Evolutionary conservation across 2,888 invertebrate genomes (phyloP).

Genomic region (Drosophila subsilvestris): DNA sequence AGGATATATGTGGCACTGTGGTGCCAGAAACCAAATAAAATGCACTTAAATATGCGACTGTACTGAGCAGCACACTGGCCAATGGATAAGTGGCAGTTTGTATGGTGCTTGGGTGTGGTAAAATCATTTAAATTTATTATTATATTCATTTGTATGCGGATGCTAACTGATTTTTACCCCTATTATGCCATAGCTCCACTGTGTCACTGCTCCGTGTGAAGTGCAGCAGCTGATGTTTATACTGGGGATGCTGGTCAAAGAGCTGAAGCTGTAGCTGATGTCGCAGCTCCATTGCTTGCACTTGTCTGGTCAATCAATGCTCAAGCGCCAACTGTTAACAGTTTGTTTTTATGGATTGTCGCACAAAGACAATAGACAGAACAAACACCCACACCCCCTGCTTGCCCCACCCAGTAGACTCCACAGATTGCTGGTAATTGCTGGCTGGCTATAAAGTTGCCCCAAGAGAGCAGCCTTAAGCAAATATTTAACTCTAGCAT

Average conservation of each 20-base stretch:
- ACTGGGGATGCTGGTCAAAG: constrained; percentile 8
- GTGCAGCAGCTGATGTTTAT: constrained; percentile 64
- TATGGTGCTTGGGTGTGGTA: background rate
- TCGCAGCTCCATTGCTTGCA: constrained; percentile 65
- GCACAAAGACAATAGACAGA: constrained; percentile 64
- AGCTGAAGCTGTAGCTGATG: constrained; percentile 12
- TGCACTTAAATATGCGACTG: background rate
- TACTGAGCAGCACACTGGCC: too few relatives aligned
- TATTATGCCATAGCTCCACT: constrained; percentile 8
- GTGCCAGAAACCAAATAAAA: background rate
- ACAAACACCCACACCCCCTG: background rate
- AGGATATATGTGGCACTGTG: constrained; percentile 28
- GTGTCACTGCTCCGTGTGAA: constrained; percentile 58
- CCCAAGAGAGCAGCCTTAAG: constrained; percentile 50
- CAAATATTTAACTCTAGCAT: constrained; percentile 72
- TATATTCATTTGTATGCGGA: constrained; percentile 13
- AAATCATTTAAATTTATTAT: constrained; percentile 8
- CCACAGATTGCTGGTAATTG: constrained; percentile 62
- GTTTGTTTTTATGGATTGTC: constrained; percentile 71
- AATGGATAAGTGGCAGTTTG: too few relatives aligned
- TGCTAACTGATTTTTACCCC: background rate
- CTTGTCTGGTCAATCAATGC: constrained; percentile 79
- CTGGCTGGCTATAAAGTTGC: constrained; percentile 66
- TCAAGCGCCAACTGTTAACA: constrained; percentile 64
- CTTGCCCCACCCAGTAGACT: background rate